phyloP scores from a whole-genome alignment of 2,797 vertebrate genomes.

The Gymnoscopelus microlampas region DNA sequence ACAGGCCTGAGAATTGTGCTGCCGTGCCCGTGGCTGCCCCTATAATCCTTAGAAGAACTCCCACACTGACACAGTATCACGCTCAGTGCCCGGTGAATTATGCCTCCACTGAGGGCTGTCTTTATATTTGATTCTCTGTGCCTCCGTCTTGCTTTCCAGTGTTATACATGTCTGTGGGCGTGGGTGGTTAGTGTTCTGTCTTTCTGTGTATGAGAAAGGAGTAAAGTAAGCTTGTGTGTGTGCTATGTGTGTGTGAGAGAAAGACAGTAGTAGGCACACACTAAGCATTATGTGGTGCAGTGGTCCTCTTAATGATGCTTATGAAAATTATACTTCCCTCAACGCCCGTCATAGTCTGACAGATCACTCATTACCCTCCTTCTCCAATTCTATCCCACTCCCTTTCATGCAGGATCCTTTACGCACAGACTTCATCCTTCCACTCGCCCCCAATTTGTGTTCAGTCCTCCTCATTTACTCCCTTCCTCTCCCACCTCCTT shows the following conservation, averaged over 20 bases:
- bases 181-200: background rate
- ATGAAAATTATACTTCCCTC: constrained; percentile 32
- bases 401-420: background rate
- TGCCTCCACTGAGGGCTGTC: constrained; percentile 52
- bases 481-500: constrained; percentile 9
- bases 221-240: background rate
- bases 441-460: background rate
- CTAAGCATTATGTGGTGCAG: constrained; percentile 39
- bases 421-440: background rate
- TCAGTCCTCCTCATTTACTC: constrained; percentile 2
- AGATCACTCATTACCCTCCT: background rate
- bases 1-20: constrained; percentile 51
- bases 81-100: constrained; percentile 68
- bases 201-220: constrained; percentile 4
- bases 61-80: constrained; percentile 54
- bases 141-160: constrained; percentile 40
- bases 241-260: constrained; percentile 9
- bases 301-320: constrained; percentile 43
- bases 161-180: constrained; percentile 6
- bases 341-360: background rate
- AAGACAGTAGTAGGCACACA: constrained; percentile 17
- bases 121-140: constrained; percentile 46
- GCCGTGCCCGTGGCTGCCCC: constrained; percentile 61
- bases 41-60: constrained; percentile 57
- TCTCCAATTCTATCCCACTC: background rate